Base-by-base conservation (phyloP, 2,797 vertebrate genomes). In the Rhabdophis nuchalis region DNA sequence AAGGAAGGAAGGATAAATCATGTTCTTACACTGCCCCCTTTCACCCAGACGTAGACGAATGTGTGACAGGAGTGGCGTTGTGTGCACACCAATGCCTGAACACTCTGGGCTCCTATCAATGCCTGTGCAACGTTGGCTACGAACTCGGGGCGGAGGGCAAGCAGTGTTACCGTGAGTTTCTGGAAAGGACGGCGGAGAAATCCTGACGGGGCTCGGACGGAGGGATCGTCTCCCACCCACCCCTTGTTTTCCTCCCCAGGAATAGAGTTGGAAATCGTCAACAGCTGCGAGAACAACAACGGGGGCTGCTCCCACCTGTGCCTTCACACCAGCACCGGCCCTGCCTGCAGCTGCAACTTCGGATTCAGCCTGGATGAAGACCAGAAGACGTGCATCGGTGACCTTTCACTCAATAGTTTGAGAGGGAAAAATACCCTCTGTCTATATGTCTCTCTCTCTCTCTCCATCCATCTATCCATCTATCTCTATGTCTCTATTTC, bases 251-350 rank as follows among this genome's bases (percentile, higher is more conserved):
- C 10, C 25, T 29, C 92, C 77, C 23, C 96, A 99, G 99, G 98
- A 60, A 99, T 99, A 14, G 99, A 99, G 96, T 99, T 99, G 99
- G 99, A 99, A 97, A 98, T 99, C 0, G 98, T 99, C 64, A 99
- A 99, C 97, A 99, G 99, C 96, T 99, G 99, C 0, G 99, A 99
- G 94, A 95, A 93, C 61, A 95, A 95, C 97, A 99, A 99, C 0
- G 99, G 99, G 0, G 99, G 98, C 94, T 99, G 99, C 50, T 99
- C 99, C 0, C 99, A 99, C 0, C 91, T 97, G 53, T 99, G 99
- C 95, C 98, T 98, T 56, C 99, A 99, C 96, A 98, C 97, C 90
- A 98, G 97, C 91, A 52, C 91, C 0, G 99, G 99, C 2, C 98
- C 99, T 0, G 95, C 96, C 90, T 99, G 99, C 92, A 97, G 97